A percentile compares a stretch with the other conserved stretches of the same genome.
Evolutionary conservation across 2,888 invertebrate genomes (phyloP).

Genomic region (Diadegma fenestrale): DNA sequence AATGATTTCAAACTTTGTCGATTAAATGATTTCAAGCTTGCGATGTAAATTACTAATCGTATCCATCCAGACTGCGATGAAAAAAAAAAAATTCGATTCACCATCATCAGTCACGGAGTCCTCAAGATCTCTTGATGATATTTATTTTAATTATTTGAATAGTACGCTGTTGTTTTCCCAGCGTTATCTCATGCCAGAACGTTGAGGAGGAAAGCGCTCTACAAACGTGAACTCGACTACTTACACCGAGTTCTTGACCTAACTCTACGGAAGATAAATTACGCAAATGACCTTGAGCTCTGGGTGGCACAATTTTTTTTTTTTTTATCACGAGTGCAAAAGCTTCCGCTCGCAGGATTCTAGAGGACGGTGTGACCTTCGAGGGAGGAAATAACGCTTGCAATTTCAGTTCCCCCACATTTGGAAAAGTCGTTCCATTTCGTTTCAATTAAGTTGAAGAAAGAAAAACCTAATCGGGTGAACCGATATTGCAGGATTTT

Average conservation of each 20-base stretch:
- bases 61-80: background rate
- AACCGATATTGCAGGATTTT: too few species aligned
- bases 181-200: conserved; percentile 2
- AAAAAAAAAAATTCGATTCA: conserved; percentile 4
- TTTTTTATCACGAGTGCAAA: background rate
- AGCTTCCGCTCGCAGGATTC: background rate
- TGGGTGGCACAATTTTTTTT: background rate
- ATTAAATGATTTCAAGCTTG: too few species aligned
- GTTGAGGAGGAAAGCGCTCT: conserved; percentile 6
- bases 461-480: background rate
- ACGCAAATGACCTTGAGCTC: conserved; percentile 37
- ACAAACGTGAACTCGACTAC: conserved; percentile 17
- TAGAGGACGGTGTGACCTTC: background rate
- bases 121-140: background rate
- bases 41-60: background rate
- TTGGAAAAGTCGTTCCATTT: background rate
- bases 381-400: background rate
- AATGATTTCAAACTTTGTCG: too few species aligned
- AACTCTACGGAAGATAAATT: conserved; percentile 39
- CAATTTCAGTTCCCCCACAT: background rate
- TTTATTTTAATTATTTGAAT: conserved; percentile 1
- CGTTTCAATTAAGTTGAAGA: background rate
- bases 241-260: conserved; percentile 55
- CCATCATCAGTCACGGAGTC: background rate
- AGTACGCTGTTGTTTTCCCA: background rate